A percentile compares a stretch with the other conserved stretches of the same genome.
phyloP scores from a whole-genome alignment of 2,113 vertebrate genomes.

The Myxocyprinus asiaticus region DNA sequence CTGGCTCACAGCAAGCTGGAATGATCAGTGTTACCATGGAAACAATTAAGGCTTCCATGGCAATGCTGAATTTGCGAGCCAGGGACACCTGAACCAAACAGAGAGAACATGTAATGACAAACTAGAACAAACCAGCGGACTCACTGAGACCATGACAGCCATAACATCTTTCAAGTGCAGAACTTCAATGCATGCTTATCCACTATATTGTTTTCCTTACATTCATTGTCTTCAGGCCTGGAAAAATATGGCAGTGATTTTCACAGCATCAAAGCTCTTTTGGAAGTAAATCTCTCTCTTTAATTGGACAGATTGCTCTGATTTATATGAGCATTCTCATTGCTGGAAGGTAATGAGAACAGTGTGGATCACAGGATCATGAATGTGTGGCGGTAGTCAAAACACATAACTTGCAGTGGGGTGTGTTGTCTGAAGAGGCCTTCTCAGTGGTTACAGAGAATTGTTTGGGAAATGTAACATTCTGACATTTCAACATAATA shows the following conservation, averaged over 20 bases:
- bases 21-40: too few relatives aligned
- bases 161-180: conserved; percentile 3
- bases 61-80: too few relatives aligned
- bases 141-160: too few relatives aligned
- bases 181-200: conserved; percentile 31
- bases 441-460: neutral
- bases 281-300: conserved; percentile 22
- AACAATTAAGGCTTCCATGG: too few relatives aligned
- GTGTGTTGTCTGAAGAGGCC: neutral
- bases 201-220: conserved; percentile 19
- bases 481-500: too few relatives aligned
- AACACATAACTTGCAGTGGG: neutral
- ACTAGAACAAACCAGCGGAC: too few relatives aligned
- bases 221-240: conserved; percentile 1
- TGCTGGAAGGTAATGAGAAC: neutral
- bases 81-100: too few relatives aligned
- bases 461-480: neutral
- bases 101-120: too few relatives aligned
- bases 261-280: conserved; percentile 24
- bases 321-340: conserved; percentile 20
- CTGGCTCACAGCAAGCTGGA: too few relatives aligned
- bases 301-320: conserved; percentile 15
- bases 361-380: neutral
- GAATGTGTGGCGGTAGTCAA: conserved; percentile 1
- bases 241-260: conserved; percentile 17